phyloP scores from a whole-genome alignment of 2,888 invertebrate genomes.

The Galerucella calmariensis region DNA sequence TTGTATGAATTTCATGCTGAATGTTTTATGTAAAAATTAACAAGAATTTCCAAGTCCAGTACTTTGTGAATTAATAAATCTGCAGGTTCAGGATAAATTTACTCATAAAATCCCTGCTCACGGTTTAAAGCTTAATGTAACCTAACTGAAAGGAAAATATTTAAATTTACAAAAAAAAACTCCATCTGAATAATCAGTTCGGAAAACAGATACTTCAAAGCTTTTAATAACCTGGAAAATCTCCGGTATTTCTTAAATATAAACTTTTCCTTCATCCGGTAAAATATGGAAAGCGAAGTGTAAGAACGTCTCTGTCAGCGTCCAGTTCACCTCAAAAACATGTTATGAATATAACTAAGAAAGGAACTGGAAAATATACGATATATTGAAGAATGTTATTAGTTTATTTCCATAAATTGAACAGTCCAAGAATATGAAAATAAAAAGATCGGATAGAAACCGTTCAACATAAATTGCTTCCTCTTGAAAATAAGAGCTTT shows the following conservation, averaged over 20 bases:
- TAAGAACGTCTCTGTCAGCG: slow-evolving; percentile 4
- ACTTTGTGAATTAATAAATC: not conserved
- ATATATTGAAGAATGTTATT: not conserved
- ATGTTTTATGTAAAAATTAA: not conserved
- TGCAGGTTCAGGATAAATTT: not conserved
- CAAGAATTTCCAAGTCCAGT: not conserved
- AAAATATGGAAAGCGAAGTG: slow-evolving; percentile 6
- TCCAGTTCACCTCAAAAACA: not conserved
- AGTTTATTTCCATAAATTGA: too few relatives aligned
- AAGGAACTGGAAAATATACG: not conserved
- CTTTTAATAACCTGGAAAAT: not conserved
- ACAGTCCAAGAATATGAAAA: too few relatives aligned
- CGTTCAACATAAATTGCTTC: too few relatives aligned
- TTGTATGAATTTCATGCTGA: not conserved
- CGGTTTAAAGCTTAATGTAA: not conserved
- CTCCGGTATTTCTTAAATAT: slow-evolving; percentile 7
- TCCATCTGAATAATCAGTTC: slow-evolving; percentile 19
- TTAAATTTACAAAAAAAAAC: not conserved
- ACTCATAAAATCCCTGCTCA: not conserved
- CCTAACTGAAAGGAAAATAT: not conserved
- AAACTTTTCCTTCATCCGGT: not conserved
- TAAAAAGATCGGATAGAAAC: too few relatives aligned
- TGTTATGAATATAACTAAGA: not conserved
- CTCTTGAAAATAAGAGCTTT: too few relatives aligned
- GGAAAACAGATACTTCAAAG: slow-evolving; percentile 15